phyloP scores from a whole-genome alignment of 1,140 invertebrate species.

The Gryllus bimaculatus region DNA sequence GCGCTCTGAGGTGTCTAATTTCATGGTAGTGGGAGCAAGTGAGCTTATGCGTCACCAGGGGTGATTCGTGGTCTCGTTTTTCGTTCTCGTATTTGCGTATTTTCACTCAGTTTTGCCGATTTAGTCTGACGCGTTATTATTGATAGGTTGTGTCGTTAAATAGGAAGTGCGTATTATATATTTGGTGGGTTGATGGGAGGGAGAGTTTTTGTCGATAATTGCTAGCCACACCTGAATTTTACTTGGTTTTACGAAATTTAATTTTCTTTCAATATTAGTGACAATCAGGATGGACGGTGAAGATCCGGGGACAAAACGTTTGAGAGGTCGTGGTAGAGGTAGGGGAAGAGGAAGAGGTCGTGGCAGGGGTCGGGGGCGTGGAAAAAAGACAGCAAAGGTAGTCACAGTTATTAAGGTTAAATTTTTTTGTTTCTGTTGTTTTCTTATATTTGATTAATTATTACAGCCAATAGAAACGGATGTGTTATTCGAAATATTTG shows the following conservation, averaged over 20 bases:
- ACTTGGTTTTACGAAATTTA: too few species aligned
- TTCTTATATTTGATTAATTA: neutral
- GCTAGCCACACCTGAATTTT: too few species aligned
- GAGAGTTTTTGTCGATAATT: too few species aligned
- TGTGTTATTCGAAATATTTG: neutral
- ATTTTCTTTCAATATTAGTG: neutral
- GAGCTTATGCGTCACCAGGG: neutral
- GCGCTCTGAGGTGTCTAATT: neutral
- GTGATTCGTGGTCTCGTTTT: neutral
- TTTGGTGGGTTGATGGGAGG: too few species aligned
- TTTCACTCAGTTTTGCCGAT: too few species aligned
- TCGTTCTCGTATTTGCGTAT: neutral
- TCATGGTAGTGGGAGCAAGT: neutral
- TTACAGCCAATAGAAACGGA: neutral
- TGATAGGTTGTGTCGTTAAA: too few species aligned
- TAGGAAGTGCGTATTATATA: too few species aligned
- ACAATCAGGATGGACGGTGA: neutral
- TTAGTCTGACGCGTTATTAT: too few species aligned
- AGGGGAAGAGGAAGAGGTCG: constrained; percentile 12
- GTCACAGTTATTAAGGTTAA: neutral
- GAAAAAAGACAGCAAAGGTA: constrained; percentile 18
- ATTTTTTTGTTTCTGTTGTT: constrained; percentile 4
- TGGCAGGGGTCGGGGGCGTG: constrained; percentile 12
- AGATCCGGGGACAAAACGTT: neutral
- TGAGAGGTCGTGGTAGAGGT: constrained; percentile 15